A percentile compares a stretch with the other conserved stretches of the same genome.
phyloP scores from a whole-genome alignment of 2,113 vertebrate species.

The Halichoeres trimaculatus region DNA sequence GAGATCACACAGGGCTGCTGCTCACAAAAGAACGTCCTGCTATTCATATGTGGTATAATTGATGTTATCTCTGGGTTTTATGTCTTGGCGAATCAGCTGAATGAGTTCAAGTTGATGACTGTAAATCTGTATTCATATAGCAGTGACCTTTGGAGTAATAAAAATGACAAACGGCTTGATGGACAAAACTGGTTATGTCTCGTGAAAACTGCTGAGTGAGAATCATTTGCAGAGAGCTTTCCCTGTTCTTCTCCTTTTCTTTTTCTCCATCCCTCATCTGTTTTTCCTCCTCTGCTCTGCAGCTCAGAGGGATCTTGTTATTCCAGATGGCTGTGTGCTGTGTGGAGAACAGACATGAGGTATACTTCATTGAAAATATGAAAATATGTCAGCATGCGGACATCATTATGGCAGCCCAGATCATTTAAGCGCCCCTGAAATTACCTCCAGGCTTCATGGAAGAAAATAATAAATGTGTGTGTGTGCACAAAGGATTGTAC shows the following conservation, averaged over 20 bases:
- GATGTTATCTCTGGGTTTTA: constrained; percentile 30
- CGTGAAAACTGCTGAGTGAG: constrained; percentile 47
- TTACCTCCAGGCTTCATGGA: constrained; percentile 60
- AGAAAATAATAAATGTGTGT: constrained; percentile 31
- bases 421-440: constrained; percentile 66
- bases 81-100: constrained; percentile 38
- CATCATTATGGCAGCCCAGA: constrained; percentile 67
- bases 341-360: constrained; percentile 55
- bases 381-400: constrained; percentile 72
- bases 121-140: constrained; percentile 43
- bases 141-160: constrained; percentile 48
- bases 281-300: constrained; percentile 43
- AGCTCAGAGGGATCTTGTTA: constrained; percentile 60
- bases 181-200: constrained; percentile 36
- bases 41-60: constrained; percentile 39
- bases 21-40: constrained; percentile 42
- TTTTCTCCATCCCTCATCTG: constrained; percentile 38
- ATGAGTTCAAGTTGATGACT: constrained; percentile 24
- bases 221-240: constrained; percentile 36
- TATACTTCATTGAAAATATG: constrained; percentile 69
- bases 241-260: constrained; percentile 18
- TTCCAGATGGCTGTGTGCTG: constrained; percentile 63
- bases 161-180: constrained; percentile 31
- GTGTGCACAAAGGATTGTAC: constrained; percentile 45
- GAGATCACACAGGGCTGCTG: constrained; percentile 30